Evolutionary conservation across 64 coral and sea anemone genomes (phyloP).

Genomic region (Cladopsammia gracilis): DNA sequence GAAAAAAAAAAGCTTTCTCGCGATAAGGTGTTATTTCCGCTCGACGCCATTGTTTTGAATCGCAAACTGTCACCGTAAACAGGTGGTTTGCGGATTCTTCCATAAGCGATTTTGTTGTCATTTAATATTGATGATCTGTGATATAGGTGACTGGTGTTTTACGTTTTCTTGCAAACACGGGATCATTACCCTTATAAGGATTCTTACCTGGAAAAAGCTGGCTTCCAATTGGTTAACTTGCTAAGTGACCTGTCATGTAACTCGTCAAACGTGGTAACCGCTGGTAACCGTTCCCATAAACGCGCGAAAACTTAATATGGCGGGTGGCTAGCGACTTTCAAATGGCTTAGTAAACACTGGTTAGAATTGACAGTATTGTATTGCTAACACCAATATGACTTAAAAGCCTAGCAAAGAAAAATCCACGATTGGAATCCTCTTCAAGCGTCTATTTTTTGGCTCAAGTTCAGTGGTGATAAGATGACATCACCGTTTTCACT

Average conservation of each 20-base stretch:
- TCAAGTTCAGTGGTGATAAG: background rate
- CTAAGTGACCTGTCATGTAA: background rate
- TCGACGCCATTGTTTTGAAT: background rate
- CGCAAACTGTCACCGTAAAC: background rate
- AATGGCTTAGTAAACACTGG: background rate
- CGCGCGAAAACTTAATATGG: slow-evolving; percentile 9
- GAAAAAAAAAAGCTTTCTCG: background rate
- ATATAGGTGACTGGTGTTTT: slow-evolving; percentile 5
- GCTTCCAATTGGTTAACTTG: slow-evolving; percentile 1
- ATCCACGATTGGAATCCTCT: background rate
- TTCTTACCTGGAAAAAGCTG: background rate
- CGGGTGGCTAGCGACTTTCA: slow-evolving; percentile 27
- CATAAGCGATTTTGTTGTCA: slow-evolving; percentile 14
- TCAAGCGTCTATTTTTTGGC: background rate
- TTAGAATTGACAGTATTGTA: background rate
- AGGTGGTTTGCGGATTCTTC: slow-evolving; percentile 32
- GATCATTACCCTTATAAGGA: background rate
- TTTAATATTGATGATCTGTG: slow-evolving; percentile 43
- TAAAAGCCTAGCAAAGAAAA: too few species aligned
- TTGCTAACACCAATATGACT: too few species aligned
- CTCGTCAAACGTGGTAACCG: background rate
- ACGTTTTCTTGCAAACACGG: background rate
- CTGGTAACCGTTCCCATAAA: background rate
- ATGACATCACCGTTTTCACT: background rate
- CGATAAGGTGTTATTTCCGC: background rate